These are phyloP conservation scores for Lepeophtheirus salmonis DNA, from an alignment of 1,140 invertebrate species.

Conservation along the genomic window DNA sequence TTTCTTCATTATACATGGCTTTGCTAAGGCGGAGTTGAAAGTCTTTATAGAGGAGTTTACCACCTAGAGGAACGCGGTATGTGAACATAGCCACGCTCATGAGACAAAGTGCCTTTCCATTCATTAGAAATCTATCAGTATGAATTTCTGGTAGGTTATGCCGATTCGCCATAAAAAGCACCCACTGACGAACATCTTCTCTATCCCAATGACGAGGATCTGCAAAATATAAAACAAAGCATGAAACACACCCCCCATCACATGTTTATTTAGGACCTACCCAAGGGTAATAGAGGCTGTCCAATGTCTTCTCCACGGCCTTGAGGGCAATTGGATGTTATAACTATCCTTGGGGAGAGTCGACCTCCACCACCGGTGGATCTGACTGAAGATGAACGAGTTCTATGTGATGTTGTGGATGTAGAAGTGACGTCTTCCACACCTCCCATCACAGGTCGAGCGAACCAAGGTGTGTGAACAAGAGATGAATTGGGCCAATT, in stretches of 20 bases:
- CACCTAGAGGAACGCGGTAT: conserved; percentile 42
- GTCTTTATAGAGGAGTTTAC: conserved; percentile 42
- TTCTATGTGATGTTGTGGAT: neutral
- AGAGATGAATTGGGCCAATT: neutral
- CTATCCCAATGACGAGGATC: conserved; percentile 48
- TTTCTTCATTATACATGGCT: conserved; percentile 25
- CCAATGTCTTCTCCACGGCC: neutral
- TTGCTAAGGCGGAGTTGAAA: conserved; percentile 30
- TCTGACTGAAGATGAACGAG: neutral
- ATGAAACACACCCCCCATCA: no score
- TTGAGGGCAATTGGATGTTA: neutral
- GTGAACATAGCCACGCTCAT: conserved; percentile 53
- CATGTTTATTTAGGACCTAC: no score
- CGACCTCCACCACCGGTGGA: neutral
- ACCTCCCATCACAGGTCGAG: neutral
- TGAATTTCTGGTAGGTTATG: conserved; percentile 38
- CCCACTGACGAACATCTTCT: conserved; percentile 43
- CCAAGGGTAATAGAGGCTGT: neutral
- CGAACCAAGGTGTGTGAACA: conserved; percentile 9
- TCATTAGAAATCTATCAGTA: conserved; percentile 46
- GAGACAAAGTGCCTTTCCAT: conserved; percentile 51
- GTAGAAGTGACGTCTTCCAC: neutral
- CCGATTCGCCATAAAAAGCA: conserved; percentile 35
- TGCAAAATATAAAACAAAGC: conserved; percentile 25
- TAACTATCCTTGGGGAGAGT: neutral